Evolutionary conservation across 2,797 vertebrate genomes (phyloP).

Genomic region (Threskiornis aethiopicus): DNA sequence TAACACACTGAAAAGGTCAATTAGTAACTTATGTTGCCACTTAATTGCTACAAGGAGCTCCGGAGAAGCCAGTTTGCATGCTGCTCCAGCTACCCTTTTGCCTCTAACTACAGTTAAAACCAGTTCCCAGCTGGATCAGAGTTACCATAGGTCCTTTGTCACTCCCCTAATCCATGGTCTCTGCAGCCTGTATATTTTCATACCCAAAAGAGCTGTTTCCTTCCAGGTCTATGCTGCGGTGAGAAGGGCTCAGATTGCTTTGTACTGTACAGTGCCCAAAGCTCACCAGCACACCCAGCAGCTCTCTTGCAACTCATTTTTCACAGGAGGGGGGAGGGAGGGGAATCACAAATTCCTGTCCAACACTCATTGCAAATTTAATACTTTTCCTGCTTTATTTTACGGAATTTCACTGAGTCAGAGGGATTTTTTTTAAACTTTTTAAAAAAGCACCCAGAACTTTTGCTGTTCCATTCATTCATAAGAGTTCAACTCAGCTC

Average conservation of each 20-base stretch:
- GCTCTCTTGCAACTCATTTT: not conserved
- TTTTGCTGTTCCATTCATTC: not conserved
- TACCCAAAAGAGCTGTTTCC: rapidly evolving
- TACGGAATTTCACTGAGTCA: not conserved
- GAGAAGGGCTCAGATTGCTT: not conserved
- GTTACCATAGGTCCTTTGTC: not conserved
- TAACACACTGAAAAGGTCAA: slow-evolving; percentile 54
- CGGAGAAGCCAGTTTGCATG: not conserved
- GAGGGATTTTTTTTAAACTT: not conserved
- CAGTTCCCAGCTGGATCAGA: not conserved
- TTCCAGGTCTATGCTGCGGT: rapidly evolving
- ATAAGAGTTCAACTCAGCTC: not conserved
- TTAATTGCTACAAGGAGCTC: slow-evolving; percentile 50
- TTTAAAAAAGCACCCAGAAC: not conserved
- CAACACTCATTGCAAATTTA: not conserved
- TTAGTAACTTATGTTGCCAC: slow-evolving; percentile 45
- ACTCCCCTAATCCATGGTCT: rapidly evolving
- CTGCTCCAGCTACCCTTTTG: not conserved
- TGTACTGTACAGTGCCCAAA: not conserved
- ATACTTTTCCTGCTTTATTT: not conserved
- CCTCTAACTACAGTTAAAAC: not conserved
- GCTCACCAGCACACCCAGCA: not conserved
- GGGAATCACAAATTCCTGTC: not conserved
- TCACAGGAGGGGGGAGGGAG: not conserved
- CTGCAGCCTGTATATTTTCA: not conserved